These are phyloP conservation scores for Triops longicaudatus DNA, from an alignment of 1,140 invertebrate species.

Conservation along the genomic window DNA sequence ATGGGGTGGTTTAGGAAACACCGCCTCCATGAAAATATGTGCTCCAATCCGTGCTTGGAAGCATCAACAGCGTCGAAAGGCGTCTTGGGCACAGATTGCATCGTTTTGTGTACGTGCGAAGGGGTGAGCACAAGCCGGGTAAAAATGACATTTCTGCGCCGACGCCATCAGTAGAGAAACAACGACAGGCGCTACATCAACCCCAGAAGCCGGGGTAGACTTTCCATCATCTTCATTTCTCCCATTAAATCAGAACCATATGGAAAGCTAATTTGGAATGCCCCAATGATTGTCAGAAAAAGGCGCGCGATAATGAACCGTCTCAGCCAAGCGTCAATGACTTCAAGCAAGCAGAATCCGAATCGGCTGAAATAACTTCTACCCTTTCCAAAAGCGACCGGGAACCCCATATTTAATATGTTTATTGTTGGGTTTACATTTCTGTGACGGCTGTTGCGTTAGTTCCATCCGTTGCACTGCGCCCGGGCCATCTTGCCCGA, in stretches of 20 bases:
- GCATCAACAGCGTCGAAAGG: conserved; percentile 1
- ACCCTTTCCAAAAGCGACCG: background rate
- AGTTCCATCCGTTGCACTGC: too few species aligned
- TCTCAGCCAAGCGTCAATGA: conserved; percentile 2
- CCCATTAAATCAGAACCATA: conserved; percentile 15
- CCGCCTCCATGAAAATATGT: background rate
- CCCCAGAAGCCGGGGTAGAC: background rate
- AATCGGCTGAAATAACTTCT: background rate
- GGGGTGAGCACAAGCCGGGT: background rate
- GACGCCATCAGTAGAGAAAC: background rate
- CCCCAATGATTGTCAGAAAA: conserved; percentile 15
- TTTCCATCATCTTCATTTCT: conserved; percentile 15
- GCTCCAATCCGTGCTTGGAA: background rate
- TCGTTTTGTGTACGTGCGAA: conserved; percentile 12
- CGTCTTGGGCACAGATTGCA: conserved; percentile 10
- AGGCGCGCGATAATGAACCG: conserved; percentile 9
- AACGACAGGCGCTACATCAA: background rate
- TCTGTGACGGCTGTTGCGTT: background rate
- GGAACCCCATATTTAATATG: background rate
- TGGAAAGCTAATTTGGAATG: conserved; percentile 12
- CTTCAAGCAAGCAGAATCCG: background rate
- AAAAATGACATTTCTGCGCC: background rate
- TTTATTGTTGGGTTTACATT: background rate
- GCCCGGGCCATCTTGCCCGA: background rate
- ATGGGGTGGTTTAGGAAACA: background rate